Base-by-base conservation (phyloP, 2,797 vertebrate genomes). In the Furcifer pardalis region DNA sequence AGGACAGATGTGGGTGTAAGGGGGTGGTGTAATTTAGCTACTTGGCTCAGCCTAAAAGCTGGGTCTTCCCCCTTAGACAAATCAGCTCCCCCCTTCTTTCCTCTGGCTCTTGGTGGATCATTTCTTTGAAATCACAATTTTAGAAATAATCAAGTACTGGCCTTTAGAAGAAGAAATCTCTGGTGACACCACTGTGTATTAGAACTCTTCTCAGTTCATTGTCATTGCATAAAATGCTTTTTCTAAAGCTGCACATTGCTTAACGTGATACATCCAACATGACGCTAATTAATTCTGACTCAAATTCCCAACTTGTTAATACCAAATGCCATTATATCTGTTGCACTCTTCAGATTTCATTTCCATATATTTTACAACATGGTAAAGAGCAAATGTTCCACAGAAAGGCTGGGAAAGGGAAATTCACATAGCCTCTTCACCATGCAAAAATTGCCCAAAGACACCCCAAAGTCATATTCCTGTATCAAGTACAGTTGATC, bases 281-380 rank as follows among this genome's bases (percentile, higher is more conserved):
- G 30, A 84, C 71, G 56, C 0, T 85, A 89, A 91, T 89, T 91
- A 84, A 88, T 87, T 87, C 79, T 76, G 65, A 84, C 1, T 1
- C 82, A 89, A 79, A 82, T 82, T 87, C 27, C 78, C 49, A 37
- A n/a, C 82, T 84, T 87, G 82, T 88, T 88, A 84, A 0, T 68
- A 44, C 32, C 44, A 88, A 90, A 7, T n/a, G 9, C 37, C 79
- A 56, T 83, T 87, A 59, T 15, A 80, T 85, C 27, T 88, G 7
- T 84, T 87, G 65, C 40, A 23, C 71, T 56, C 62, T 65, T 66
- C 23, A 83, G 65, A 12, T 88, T 88, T 87, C 56, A 74, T 32
- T 79, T 52, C 27, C 27, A 63, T 40, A 21, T 37, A 13, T 12
- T 79, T 76, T 44, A 49, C 6, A 4, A 79, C 19, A 15, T 37